Evolutionary conservation across 2,888 invertebrate genomes (phyloP).

Genomic region (Halictus quadricinctus): DNA sequence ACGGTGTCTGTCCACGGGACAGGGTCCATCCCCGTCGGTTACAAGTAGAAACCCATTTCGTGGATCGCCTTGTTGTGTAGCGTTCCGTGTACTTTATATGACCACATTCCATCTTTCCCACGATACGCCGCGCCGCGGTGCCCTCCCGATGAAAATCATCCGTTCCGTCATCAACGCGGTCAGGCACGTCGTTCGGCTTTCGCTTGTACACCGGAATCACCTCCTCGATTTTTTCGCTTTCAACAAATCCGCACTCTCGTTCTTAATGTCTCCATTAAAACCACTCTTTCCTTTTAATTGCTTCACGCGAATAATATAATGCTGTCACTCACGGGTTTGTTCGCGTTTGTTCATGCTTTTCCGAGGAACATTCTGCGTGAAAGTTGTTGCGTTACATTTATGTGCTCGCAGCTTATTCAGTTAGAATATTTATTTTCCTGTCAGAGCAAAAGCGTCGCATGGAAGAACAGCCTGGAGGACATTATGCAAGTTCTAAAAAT

Average conservation of each 20-base stretch:
- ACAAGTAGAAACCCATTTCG: constrained; percentile 72
- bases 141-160: constrained; percentile 1
- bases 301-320: background rate
- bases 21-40: constrained; percentile 59
- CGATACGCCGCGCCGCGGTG: background rate
- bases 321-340: background rate
- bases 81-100: constrained; percentile 60
- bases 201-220: background rate
- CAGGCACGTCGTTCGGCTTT: background rate
- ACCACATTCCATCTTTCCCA: constrained; percentile 13
- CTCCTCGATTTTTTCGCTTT: background rate
- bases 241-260: background rate
- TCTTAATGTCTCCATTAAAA: background rate
- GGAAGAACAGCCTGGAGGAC: background rate
- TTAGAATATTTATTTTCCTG: background rate
- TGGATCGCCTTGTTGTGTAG: constrained; percentile 72
- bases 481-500: background rate
- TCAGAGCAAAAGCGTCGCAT: background rate
- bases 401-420: background rate
- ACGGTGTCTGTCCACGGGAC: constrained; percentile 50
- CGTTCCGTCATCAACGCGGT: background rate
- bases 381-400: background rate
- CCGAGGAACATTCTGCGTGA: background rate
- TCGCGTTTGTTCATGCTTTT: background rate
- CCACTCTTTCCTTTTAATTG: background rate